phyloP scores from a whole-genome alignment of 2,797 vertebrate genomes.

The Vireo griseus region DNA sequence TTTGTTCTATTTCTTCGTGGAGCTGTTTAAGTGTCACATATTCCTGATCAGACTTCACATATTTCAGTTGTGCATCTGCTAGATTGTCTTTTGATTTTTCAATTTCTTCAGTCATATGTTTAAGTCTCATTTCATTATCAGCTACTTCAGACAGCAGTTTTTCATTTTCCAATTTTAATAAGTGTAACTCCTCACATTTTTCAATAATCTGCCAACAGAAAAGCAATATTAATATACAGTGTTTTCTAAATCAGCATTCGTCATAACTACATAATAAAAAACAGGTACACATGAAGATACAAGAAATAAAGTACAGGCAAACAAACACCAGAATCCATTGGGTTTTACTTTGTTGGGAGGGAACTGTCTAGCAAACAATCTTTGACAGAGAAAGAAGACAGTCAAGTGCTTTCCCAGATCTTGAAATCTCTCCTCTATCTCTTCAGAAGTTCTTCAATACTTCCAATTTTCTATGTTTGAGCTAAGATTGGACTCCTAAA shows the following conservation, averaged over 20 bases:
- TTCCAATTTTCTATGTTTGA: not conserved
- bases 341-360: not conserved
- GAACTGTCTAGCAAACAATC: not conserved
- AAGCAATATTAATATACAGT: not conserved
- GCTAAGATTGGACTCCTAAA: not conserved
- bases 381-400: not conserved
- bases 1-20: conserved; percentile 37
- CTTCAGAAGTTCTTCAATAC: not conserved
- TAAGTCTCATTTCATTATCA: conserved; percentile 59
- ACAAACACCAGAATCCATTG: not conserved
- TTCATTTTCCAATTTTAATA: conserved; percentile 63
- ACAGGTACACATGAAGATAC: accelerated
- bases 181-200: conserved; percentile 43
- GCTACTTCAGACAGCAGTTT: conserved; percentile 57
- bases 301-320: not conserved
- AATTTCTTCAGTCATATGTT: conserved; percentile 63
- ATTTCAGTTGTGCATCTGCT: conserved; percentile 36
- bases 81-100: conserved; percentile 42
- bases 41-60: conserved; percentile 10
- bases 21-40: conserved; percentile 35
- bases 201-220: conserved; percentile 51
- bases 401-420: not conserved
- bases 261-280: not conserved
- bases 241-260: not conserved
- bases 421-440: not conserved